Evolutionary conservation across 2,888 invertebrate genomes (phyloP).

Genomic region (Ellobium chinense): DNA sequence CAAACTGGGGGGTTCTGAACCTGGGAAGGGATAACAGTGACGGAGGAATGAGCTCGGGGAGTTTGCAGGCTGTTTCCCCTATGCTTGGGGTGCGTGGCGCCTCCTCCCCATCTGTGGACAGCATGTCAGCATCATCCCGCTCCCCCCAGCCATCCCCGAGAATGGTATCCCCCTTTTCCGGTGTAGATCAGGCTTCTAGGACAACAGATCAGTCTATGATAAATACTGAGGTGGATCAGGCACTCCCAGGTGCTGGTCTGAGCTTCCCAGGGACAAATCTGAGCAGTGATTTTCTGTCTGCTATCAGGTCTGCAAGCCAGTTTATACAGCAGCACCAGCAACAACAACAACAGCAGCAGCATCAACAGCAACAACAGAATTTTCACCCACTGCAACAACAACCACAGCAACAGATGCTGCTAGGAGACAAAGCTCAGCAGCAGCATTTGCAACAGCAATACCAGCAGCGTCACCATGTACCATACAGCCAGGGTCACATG

Average conservation of each 20-base stretch:
- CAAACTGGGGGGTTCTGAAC: constrained; percentile 29
- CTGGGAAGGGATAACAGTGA: constrained; percentile 23
- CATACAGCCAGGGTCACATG: constrained; percentile 1
- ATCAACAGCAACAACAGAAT: constrained; percentile 36
- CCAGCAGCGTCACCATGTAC: too few species aligned
- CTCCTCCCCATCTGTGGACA: constrained; percentile 24
- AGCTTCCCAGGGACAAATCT: constrained; percentile 14
- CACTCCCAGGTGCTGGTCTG: constrained; percentile 18
- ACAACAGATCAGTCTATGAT: constrained; percentile 18
- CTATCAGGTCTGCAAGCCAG: constrained; percentile 51
- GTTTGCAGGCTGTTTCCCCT: not conserved
- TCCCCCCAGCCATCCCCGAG: constrained; percentile 37
- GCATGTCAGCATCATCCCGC: constrained; percentile 22
- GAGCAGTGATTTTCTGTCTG: constrained; percentile 40
- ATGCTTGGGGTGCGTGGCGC: constrained; percentile 8
- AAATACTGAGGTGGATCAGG: constrained; percentile 12
- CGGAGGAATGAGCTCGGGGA: not conserved
- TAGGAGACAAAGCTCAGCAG: not conserved
- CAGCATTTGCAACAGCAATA: constrained; percentile 22
- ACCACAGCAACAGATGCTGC: constrained; percentile 15
- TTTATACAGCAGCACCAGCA: constrained; percentile 47
- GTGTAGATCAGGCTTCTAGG: constrained; percentile 12
- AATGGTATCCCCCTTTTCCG: constrained; percentile 34
- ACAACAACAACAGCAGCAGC: not conserved
- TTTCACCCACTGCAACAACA: constrained; percentile 30